Evolutionary conservation across 2,888 invertebrate genomes (phyloP).

Genomic region (Minunthozetes semirufus): DNA sequence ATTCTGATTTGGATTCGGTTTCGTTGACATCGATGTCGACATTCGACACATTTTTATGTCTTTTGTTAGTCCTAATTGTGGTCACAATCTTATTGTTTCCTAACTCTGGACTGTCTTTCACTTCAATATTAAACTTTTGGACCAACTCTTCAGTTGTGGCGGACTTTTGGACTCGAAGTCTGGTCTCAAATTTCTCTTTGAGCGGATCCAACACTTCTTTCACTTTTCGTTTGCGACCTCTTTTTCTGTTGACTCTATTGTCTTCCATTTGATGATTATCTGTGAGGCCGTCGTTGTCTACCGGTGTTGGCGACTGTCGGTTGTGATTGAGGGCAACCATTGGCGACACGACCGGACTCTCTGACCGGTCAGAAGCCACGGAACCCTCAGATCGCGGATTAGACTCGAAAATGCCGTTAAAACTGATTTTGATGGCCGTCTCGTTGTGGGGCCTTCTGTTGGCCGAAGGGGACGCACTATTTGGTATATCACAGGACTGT

Average conservation of each 20-base stretch:
- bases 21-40: background rate
- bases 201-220: conserved; percentile 29
- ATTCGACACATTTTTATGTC: background rate
- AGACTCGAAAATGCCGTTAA: conserved; percentile 19
- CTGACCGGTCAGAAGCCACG: background rate
- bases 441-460: conserved; percentile 55
- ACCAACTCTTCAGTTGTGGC: conserved; percentile 74
- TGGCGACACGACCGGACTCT: conserved; percentile 17
- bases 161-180: conserved; percentile 52
- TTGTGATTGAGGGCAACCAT: background rate
- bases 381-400: conserved; percentile 6
- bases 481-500: conserved; percentile 40
- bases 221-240: conserved; percentile 26
- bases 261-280: background rate
- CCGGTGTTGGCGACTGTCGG: background rate
- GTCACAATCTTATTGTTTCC: background rate
- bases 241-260: background rate
- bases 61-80: conserved; percentile 14
- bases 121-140: conserved; percentile 57
- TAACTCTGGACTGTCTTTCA: background rate
- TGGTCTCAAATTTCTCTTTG: conserved; percentile 1
- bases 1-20: conserved; percentile 20
- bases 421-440: conserved; percentile 11
- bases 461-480: conserved; percentile 49
- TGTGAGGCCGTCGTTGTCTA: background rate